Evolutionary conservation across 2,888 invertebrate genomes (phyloP), one percentile per base, ranked within the genome.

Genomic region (Conistra vaccinii): DNA sequence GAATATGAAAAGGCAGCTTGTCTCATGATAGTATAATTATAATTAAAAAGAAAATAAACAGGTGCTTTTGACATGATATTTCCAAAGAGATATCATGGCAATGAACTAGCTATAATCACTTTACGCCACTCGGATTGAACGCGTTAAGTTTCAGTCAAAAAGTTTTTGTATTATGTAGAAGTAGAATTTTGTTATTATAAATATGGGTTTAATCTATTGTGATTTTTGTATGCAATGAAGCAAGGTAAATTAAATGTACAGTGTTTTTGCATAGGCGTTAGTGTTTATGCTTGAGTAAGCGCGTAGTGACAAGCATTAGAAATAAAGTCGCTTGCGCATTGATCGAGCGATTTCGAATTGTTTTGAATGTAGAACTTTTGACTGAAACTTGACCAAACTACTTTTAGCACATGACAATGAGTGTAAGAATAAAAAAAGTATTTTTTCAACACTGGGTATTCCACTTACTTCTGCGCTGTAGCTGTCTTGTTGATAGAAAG

Each of bases 401-500:
- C 85, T 86, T 82, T 86, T 89, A 91, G 87, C 87, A 90, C 87
- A 88, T 87, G 84, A 87, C 78, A 86, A 87, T 88, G 83, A 87
- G 81, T 82, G 82, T 84, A 84, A 77, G 80, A 85, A 83, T 79
- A 32, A 67, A 82, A 87, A 80, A 65, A 68, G 29, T 42, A 10
- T 57, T 10, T 58, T 61, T 62, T 55, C 4, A 6, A 35, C 45
- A 6, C 2, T 1, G 45, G 26, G 35, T 29, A 17, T 65, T 68
- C 58, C 60, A 97, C 98, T 97, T 95, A 98, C 98, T 98, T 97
- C 89, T 97, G 97, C 66, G 97, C 97, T 68, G 97, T 95, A 53
- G 97, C 97, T 86, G 97, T 97, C 95, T 98, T 98, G 95, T 98
- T 98, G 90, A 99, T 98, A 89, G 98, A 97, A 89, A 99, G 97